These are phyloP conservation scores for Chelidonichthys spinosus DNA, from an alignment of 2,797 vertebrate genomes.

Conservation along the genomic window DNA sequence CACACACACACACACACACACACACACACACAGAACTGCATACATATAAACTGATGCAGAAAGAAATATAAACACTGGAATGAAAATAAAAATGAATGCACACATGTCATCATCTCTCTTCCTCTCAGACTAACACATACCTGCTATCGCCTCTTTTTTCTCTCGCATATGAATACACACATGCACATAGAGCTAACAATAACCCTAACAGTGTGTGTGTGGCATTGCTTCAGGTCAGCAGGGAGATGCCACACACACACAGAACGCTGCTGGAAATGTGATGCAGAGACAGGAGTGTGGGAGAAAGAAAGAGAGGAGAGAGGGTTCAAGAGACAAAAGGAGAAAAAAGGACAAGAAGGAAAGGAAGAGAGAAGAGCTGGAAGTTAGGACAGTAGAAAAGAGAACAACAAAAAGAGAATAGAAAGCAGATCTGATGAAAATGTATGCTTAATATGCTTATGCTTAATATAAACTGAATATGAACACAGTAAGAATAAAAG, in stretches of 20 bases:
- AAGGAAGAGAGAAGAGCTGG: neutral
- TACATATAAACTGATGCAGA: neutral
- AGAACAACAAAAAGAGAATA: neutral
- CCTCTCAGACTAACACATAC: slow-evolving; percentile 20
- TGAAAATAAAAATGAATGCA: slow-evolving; percentile 31
- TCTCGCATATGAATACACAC: slow-evolving; percentile 13
- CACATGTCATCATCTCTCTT: neutral
- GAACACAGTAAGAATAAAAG: no score
- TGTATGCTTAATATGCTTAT: no score
- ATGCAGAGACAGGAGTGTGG: neutral
- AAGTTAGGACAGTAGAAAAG: neutral
- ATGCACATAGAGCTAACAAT: neutral
- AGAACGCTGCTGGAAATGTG: neutral
- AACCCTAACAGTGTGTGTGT: slow-evolving; percentile 12
- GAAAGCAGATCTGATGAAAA: no score
- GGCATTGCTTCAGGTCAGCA: slow-evolving; percentile 31
- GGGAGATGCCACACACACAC: slow-evolving; percentile 27
- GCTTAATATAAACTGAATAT: no score
- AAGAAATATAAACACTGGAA: slow-evolving; percentile 12
- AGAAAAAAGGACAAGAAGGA: slow-evolving; percentile 13
- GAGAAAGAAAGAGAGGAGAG: neutral
- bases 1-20: slow-evolving; percentile 22
- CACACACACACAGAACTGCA: slow-evolving; percentile 2
- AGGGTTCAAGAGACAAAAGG: neutral
- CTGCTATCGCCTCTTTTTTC: slow-evolving; percentile 18